phyloP scores from a whole-genome alignment of 2,113 vertebrate genomes.

The Scophthalmus maximus region DNA sequence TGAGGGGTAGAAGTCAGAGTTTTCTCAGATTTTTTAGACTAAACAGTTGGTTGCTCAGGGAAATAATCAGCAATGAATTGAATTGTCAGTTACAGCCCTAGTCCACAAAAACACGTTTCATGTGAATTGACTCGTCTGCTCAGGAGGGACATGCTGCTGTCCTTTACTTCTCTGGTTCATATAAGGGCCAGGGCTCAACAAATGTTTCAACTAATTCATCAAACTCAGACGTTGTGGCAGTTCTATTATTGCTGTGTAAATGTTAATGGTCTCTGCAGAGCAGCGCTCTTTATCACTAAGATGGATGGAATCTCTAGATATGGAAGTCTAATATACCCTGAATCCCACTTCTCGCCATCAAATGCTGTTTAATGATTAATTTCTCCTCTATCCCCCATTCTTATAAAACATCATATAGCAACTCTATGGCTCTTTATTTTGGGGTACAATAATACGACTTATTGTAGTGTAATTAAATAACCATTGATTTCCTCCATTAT shows the following conservation, averaged over 20 bases:
- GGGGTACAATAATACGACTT: too few relatives aligned
- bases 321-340: neutral
- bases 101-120: too few relatives aligned
- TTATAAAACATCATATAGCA: neutral
- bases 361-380: conserved; percentile 1
- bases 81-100: neutral
- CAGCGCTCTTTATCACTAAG: conserved; percentile 36
- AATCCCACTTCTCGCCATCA: neutral
- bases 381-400: conserved; percentile 1
- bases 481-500: neutral
- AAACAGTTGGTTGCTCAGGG: too few relatives aligned
- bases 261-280: conserved; percentile 37
- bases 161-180: neutral
- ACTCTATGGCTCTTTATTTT: neutral
- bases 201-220: conserved; percentile 26
- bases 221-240: conserved; percentile 26
- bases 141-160: neutral
- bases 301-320: conserved; percentile 41
- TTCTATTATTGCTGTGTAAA: conserved; percentile 42
- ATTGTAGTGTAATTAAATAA: neutral
- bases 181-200: neutral
- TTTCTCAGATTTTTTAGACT: too few relatives aligned
- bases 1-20: too few relatives aligned
- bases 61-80: neutral
- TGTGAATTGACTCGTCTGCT: neutral